Base-by-base conservation (phyloP, 1,140 invertebrate species). In the Marisa cornuarietis region DNA sequence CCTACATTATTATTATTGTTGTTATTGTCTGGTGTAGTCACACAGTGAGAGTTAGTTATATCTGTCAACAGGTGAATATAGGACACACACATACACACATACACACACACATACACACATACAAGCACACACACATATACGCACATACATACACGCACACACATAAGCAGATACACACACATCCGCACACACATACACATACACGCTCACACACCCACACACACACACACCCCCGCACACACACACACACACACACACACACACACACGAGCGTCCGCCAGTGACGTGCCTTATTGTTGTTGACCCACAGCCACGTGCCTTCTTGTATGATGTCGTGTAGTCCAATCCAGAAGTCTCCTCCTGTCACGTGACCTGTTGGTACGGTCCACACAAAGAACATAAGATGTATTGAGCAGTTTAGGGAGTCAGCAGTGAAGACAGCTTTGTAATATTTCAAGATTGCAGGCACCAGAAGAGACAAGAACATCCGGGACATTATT, bases 281-380 rank as follows among this genome's bases (percentile, higher is more conserved):
- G 71, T 42, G 2, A 18, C 71, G 42, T 42, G 10, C 71, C 31
- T 51, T 1, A 8, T 0, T 81, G 9, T 61, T 31, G 20, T 68
- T 75, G 2, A 79, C 22, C 84, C 84, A 85, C 1, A 78, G 18
- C 73, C 71, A 85, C 7, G 68, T 77, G 22, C 81, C 71, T 61
- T 85, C 82, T 16, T 81, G 68, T 24, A 71, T 51, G 11, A 79
- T 63, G 71, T 88, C 84, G 78, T 82, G 83, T n/a, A 88, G 79
- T 13, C 86, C 86, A 76, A 85, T 84, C 85, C 86, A 87, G 42
- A 82, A 83, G 24, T 81, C 77, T 4, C 76, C 79, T 22, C 77
- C 79, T 14, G 68, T 62, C 1, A 76, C 71, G 13, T 69, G 73
- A 62, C 80, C 80, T 83, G 31, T 24, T 18, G 54, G 54, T 11